Base-by-base conservation (phyloP, 2,888 invertebrate species). In the Dasypogon diadema region DNA sequence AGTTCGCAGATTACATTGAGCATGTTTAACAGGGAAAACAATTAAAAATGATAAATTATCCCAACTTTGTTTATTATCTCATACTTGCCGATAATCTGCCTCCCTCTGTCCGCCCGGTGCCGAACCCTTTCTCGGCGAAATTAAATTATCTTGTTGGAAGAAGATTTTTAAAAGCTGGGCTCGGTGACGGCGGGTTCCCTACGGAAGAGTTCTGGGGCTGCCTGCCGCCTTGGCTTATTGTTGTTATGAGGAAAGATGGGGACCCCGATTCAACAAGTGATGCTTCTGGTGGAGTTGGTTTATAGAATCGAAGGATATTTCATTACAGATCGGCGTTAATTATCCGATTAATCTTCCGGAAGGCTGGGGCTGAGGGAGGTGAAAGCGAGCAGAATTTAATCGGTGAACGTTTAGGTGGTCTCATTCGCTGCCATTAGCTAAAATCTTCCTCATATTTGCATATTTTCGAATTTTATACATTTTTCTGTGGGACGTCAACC, bases 1-100 rank as follows among this genome's bases (percentile, higher is more conserved):
- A 51, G 51, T 51, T 51, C 51, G 51, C 6, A 51, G 51, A 51
- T 51, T 51, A 51, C 51, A 51, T 51, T 51, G 51, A 51, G 51
- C 51, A 51, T 51, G 51, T 51, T 51, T 51, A 51, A 51, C 51
- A 51, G 51, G 51, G 51, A 51, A 51, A 51, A 51, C 51, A 51
- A 51, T 51, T 51, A 51, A 51, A 51, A 51, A 51, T 51, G 51
- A 51, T 51, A 51, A 51, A 51, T 51, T 51, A 51, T 51, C 51
- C 51, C 51, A 51, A 51, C 51, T 51, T 51, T 51, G 51, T 51
- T 51, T 51, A 51, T 51, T 51, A 51, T 51, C 51, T 51, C 51
- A 51, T 51, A 51, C 51, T 51, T 51, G 51, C 51, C 21, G 51
- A 51, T 51, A 51, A 51, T 51, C 51, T 51, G n/a, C 51, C 51